A percentile compares a stretch with the other conserved stretches of the same genome.
phyloP scores from a whole-genome alignment of 2,113 vertebrate species.

The Anoura caudifer region DNA sequence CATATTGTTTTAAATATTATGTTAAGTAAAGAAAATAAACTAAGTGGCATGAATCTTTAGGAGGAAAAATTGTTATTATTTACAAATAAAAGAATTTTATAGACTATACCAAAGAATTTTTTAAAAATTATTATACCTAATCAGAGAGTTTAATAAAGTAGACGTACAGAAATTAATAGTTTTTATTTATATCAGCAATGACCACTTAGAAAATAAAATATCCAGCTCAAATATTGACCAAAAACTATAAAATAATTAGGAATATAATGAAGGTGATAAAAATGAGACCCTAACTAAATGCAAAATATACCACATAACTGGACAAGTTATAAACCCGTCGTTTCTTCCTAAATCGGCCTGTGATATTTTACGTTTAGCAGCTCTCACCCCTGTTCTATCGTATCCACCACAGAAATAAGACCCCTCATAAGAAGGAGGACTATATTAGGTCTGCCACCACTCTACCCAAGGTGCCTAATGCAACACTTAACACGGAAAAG shows the following conservation, averaged over 20 bases:
- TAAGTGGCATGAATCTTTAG: not conserved
- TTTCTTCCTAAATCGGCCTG: not conserved
- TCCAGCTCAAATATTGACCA: not conserved
- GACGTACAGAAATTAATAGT: not conserved
- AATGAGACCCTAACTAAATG: not conserved
- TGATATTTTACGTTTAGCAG: not conserved
- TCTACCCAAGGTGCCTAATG: not conserved
- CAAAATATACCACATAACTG: not conserved
- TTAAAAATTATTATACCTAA: not conserved
- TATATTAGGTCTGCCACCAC: not conserved
- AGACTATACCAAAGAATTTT: not conserved
- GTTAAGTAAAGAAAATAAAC: not conserved
- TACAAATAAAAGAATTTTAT: not conserved
- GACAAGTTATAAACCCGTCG: not conserved
- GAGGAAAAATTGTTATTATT: not conserved
- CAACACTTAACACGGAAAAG: not conserved
- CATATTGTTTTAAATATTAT: not conserved
- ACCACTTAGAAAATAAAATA: not conserved
- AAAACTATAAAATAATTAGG: not conserved
- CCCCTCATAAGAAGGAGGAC: not conserved
- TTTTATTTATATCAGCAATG: not conserved
- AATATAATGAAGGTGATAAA: not conserved
- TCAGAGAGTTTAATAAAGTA: not conserved
- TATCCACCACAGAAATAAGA: not conserved
- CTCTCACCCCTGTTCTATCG: not conserved